Conservation (phyloP, 2,797 vertebrate genomes). For the Nasua narica region DNA sequence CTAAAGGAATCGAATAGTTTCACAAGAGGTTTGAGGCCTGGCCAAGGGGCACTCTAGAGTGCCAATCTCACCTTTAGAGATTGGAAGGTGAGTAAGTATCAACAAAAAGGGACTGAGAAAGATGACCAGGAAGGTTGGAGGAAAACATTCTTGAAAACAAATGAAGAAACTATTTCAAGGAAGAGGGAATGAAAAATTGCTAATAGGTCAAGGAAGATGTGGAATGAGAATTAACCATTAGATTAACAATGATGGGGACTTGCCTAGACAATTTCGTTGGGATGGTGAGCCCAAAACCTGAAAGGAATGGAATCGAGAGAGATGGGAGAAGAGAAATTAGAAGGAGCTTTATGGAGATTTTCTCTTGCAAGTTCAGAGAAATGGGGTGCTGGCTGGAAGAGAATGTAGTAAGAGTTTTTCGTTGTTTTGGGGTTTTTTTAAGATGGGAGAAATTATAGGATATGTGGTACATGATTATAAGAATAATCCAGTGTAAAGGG, state of each 20-base stretch:
- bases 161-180: conserved; percentile 17
- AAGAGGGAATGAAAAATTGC: not conserved
- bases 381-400: not conserved
- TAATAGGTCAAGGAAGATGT: not conserved
- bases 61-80: not conserved
- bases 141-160: conserved; percentile 14
- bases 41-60: not conserved
- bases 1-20: not conserved
- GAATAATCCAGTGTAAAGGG: not conserved
- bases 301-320: not conserved
- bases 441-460: not conserved
- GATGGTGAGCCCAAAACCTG: not conserved
- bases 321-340: not conserved
- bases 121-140: not conserved
- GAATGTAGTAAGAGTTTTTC: not conserved
- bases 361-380: not conserved
- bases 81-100: not conserved
- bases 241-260: not conserved
- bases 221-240: not conserved
- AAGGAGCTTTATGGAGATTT: not conserved
- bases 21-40: not conserved
- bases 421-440: not conserved
- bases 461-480: not conserved
- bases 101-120: not conserved
- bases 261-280: not conserved